Base-by-base conservation (phyloP, 2,888 invertebrate species). In the Pantelozetes paolii region DNA sequence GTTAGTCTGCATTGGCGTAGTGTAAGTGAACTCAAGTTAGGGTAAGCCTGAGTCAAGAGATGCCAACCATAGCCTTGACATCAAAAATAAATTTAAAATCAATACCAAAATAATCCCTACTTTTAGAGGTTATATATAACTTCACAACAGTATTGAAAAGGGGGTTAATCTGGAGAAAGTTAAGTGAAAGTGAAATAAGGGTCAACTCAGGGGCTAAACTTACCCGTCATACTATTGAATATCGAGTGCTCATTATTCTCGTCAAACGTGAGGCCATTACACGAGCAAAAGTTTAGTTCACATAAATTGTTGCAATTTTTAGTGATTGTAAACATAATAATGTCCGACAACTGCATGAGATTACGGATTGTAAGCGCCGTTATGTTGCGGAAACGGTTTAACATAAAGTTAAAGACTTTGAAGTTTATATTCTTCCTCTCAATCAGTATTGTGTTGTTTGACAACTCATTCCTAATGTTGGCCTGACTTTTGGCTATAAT, bases 21-120 rank as follows among this genome's bases (percentile, higher is more conserved):
- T 11, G 74, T 74, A n/a, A 74, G 32, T 40, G 74, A 69, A 20
- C 26, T 71, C 2, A 74, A 42, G n/a, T 50, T 54, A 18, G 70
- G 74, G 23, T 70, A 74, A 9, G 74, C 45, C 32, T 50, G 59
- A 54, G 28, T 57, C 32, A 74, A 30, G 11, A 74, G 50, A 40
- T 62, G 48, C 74, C 74, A 74, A 26, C 74, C 74, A 59, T 74
- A 74, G 70, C 70, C 74, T 70, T 26, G 32, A 59, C 54, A 54
- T 54, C 26, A 15, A 54, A 54, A 54, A 54, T 8, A 54, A 54
- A 23, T 54, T 36, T 8, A 11, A 36, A 36, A 36, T 36, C 6
- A 36, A 36, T 8, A 11, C 11, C 36, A 36, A 36, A 36, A 36
- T 11, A 36, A 36, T 8, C 5, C 36, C 36, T 36, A 36, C 5